Conservation (phyloP, 2,113 vertebrate genomes). For the Psittacula cyanocephala region DNA sequence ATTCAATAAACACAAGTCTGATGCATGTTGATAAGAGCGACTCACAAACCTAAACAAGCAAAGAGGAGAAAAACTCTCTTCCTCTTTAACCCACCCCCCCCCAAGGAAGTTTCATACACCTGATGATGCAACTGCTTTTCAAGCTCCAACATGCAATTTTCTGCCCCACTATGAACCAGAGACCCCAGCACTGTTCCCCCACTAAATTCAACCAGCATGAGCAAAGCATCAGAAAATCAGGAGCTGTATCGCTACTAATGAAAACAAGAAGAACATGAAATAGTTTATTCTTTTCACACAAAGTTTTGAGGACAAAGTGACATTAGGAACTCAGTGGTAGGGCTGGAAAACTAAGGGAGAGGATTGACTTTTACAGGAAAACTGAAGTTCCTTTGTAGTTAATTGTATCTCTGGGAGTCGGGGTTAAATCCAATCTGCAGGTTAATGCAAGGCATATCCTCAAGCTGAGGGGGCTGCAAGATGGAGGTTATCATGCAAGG, state of each 20-base stretch:
- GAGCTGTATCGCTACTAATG: neutral
- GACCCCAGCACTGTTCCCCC: neutral
- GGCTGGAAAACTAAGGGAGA: neutral
- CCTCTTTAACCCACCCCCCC: neutral
- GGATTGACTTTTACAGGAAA: neutral
- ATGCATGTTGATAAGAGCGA: neutral
- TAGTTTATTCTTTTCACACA: neutral
- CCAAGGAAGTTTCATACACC: neutral
- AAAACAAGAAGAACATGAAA: neutral
- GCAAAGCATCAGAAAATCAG: neutral
- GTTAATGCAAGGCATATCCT: neutral
- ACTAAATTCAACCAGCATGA: neutral
- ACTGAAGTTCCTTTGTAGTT: neutral
- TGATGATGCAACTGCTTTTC: neutral
- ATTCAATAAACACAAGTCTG: constrained; percentile 26
- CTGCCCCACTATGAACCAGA: neutral
- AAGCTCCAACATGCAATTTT: neutral
- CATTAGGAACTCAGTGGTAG: neutral
- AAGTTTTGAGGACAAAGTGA: neutral
- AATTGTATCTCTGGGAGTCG: neutral
- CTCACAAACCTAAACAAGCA: neutral
- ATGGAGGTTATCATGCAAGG: neutral
- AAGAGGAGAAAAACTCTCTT: neutral
- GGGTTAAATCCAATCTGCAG: neutral
- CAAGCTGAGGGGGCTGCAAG: neutral